Conservation (phyloP, 2,888 invertebrate species). For the Nasonia oneida region DNA sequence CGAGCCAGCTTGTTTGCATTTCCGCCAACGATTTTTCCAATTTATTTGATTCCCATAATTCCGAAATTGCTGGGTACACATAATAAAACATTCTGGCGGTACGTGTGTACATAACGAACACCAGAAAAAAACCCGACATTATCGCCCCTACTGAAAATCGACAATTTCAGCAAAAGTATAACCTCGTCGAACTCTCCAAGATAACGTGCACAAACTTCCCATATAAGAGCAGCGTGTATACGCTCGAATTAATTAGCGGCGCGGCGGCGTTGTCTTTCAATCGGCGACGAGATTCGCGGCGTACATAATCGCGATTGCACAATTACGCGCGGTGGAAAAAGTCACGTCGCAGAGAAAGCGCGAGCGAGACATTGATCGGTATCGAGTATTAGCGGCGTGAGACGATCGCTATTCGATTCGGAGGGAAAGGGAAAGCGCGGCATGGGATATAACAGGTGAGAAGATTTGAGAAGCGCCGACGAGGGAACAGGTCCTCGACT, state of each 20-base stretch:
- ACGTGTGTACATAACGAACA: not conserved
- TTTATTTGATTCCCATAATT: not conserved
- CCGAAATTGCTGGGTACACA: not conserved
- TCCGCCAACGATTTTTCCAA: not conserved
- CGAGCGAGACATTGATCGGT: constrained; percentile 45
- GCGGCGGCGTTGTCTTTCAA: no score
- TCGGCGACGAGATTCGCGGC: not conserved
- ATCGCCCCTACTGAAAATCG: constrained; percentile 28
- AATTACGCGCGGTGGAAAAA: constrained; percentile 36
- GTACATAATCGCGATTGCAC: constrained; percentile 45
- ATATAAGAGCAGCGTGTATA: not conserved
- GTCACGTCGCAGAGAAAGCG: constrained; percentile 27
- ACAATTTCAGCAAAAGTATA: constrained; percentile 18
- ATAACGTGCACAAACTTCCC: constrained; percentile 40
- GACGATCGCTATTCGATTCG: constrained; percentile 51
- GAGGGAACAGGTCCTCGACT: not conserved
- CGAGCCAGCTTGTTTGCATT: not conserved
- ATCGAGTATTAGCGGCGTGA: constrained; percentile 40
- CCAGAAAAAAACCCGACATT: not conserved
- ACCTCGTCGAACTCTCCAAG: constrained; percentile 4
- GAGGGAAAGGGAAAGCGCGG: not conserved
- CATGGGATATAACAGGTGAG: constrained; percentile 20
- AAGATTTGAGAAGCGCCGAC: constrained; percentile 41
- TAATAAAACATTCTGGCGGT: not conserved
- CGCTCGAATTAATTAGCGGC: constrained; percentile 45